Percentiles rank a stretch among this genome's conserved stretches.
These are phyloP conservation scores for Rousettus madagascariensis DNA, from an alignment of 2,797 vertebrate species.

Conservation along the genomic window DNA sequence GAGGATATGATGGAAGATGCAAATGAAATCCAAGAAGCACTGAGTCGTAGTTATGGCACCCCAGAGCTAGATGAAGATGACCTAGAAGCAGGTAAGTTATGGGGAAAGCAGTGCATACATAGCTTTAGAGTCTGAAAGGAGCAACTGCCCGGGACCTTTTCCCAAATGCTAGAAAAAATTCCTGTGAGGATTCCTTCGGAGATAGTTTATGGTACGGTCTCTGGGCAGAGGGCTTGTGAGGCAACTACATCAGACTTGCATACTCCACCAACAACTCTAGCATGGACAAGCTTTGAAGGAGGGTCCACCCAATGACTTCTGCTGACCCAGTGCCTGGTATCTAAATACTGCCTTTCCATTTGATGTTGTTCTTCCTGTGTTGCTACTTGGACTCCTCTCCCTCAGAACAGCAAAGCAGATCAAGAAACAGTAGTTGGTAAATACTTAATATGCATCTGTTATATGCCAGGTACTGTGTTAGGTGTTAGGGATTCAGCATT, in stretches of 20 bases:
- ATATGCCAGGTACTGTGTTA: background rate
- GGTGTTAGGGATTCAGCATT: background rate
- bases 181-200: background rate
- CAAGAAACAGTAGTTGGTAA: conserved; percentile 18
- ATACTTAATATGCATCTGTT: background rate
- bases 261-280: background rate
- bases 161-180: conserved; percentile 34
- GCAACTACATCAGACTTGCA: background rate
- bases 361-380: conserved; percentile 7
- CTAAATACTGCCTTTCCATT: conserved; percentile 3
- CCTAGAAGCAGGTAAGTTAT: conserved; percentile 93
- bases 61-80: conserved; percentile 98
- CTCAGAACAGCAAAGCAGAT: conserved; percentile 6
- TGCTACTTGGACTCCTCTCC: background rate
- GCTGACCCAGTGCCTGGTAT: background rate
- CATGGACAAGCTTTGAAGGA: background rate
- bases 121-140: background rate
- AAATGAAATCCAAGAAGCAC: conserved; percentile 94
- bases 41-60: conserved; percentile 95
- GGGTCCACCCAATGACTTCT: background rate
- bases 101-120: background rate
- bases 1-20: conserved; percentile 99
- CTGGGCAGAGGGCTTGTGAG: background rate
- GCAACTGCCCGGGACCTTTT: background rate
- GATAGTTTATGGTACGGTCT: background rate